Evolutionary conservation across 2,797 vertebrate species (phyloP), one percentile per base, ranked within the genome.

Genomic region (Rhinogobio ventralis): DNA sequence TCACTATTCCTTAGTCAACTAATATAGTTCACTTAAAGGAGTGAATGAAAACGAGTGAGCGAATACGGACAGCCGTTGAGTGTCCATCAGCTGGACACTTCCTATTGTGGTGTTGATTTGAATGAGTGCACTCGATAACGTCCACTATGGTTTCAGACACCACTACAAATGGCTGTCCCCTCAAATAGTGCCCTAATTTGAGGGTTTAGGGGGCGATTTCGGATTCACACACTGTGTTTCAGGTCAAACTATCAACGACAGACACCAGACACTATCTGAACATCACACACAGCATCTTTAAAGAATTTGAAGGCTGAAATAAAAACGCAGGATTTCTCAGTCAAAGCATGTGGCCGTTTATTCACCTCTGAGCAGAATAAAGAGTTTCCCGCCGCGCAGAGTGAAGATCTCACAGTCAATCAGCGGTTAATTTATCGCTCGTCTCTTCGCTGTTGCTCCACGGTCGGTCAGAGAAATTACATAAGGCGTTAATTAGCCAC

Each of bases 381-480:
- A 77, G 49, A 80, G 46, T 36, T 17, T 55, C 64, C 39, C 30
- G 13, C 46, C 2, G 46, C 1, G 77, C 55, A 11, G 42, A 64
- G 17, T 39, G 49, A 55, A 79, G 60, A 79, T 53, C 51, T 57
- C 20, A 15, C 51, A 76, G 74, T 80, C 66, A 69, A 39, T 81
- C 79, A 55, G 15, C 49, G 8, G 30, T 39, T 81, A n/a, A 71
- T 81, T 57, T 81, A 57, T 81, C 36, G 13, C 67, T 57, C 49
- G n/a, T 55, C 79, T 81, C 55, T 68, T 80, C 14, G 5, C 49
- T 81, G 66, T 42, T 81, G 14, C 79, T 69, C 66, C 55, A 45
- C 23, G 30, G 79, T 69, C 25, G 66, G 79, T 71, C 49, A 69
- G 67, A 51, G 79, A 57, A 81, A 81, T 81, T 25, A 69, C 49